Evolutionary conservation across 2,113 vertebrate species (phyloP).

Genomic region (Callaeas wilsoni): DNA sequence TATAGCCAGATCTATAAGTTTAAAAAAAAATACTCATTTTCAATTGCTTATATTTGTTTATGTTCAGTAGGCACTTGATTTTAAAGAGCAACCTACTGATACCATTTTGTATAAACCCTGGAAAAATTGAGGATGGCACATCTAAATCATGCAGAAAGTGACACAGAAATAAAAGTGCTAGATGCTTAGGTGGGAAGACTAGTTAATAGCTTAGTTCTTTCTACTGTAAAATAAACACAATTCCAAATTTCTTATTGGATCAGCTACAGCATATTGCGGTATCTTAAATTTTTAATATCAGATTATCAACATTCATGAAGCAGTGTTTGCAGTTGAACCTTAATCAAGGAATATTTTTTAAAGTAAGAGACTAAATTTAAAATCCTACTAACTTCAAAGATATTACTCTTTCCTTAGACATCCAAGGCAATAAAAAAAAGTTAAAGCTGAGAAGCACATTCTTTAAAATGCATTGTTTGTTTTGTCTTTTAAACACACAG

Average conservation of each 20-base stretch:
- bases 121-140: neutral
- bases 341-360: neutral
- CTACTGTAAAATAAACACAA: neutral
- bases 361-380: neutral
- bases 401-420: neutral
- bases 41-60: neutral
- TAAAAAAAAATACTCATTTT: neutral
- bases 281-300: neutral
- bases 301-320: neutral
- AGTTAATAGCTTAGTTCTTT: neutral
- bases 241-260: neutral
- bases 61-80: neutral
- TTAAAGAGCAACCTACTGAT: neutral
- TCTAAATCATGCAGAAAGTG: neutral
- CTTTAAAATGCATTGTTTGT: neutral
- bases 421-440: neutral
- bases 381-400: neutral
- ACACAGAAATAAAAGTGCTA: neutral
- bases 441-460: neutral
- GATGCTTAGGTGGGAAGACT: neutral
- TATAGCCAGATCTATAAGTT: neutral
- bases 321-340: neutral
- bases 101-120: neutral
- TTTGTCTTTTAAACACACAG: neutral
- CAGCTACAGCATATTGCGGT: neutral